Evolutionary conservation across 2,888 invertebrate species (phyloP).

Genomic region (Ornithoptera priamus): DNA sequence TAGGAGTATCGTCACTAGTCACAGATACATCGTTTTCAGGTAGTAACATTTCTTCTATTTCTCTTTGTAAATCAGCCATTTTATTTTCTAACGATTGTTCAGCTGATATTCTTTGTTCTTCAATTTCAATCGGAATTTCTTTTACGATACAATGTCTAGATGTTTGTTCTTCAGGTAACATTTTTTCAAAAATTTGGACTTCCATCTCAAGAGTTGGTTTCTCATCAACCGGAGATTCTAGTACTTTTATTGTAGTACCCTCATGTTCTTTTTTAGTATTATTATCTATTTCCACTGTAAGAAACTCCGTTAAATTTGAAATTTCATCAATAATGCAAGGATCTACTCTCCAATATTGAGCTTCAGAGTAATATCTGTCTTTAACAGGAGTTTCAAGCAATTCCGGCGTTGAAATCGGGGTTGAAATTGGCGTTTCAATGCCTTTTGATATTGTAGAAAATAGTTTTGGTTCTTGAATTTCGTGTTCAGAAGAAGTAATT

Average conservation of each 20-base stretch:
- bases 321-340: constrained; percentile 50
- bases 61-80: constrained; percentile 74
- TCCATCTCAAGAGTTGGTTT: constrained; percentile 5
- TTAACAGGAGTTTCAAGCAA: constrained; percentile 67
- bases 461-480: constrained; percentile 28
- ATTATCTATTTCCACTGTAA: constrained; percentile 48
- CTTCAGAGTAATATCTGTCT: constrained; percentile 68
- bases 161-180: constrained; percentile 33
- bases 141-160: constrained; percentile 35
- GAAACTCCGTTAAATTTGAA: constrained; percentile 49
- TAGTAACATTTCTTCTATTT: constrained; percentile 72
- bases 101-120: constrained; percentile 50
- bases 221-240: constrained; percentile 13
- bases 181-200: constrained; percentile 29
- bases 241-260: constrained; percentile 11
- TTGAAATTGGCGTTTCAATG: constrained; percentile 51
- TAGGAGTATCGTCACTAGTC: constrained; percentile 58
- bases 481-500: constrained; percentile 42
- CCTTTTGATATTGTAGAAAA: constrained; percentile 32
- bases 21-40: constrained; percentile 72
- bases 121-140: constrained; percentile 16
- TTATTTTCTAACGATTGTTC: constrained; percentile 70
- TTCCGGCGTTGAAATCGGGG: constrained; percentile 67
- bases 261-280: constrained; percentile 22
- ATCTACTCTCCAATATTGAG: constrained; percentile 70